Percentiles rank a stretch among this genome's conserved stretches.
Conservation (phyloP, 2,113 vertebrate genomes). For the Takifugu bimaculatus region DNA sequence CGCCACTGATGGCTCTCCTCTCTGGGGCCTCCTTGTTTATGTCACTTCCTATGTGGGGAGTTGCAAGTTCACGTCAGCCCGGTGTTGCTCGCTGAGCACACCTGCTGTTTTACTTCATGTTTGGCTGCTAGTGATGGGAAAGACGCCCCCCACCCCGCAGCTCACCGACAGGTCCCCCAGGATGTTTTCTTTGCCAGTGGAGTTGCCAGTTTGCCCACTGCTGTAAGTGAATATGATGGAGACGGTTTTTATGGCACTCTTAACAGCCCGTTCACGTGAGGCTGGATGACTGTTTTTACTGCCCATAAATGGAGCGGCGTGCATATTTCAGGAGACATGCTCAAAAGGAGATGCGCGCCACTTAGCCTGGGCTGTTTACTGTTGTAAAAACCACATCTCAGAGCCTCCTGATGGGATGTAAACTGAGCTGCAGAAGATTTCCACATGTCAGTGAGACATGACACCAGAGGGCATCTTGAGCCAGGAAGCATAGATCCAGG, state of each 20-base stretch:
- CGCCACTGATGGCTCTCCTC: constrained; percentile 81
- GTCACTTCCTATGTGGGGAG: constrained; percentile 78
- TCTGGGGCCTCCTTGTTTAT: constrained; percentile 80
- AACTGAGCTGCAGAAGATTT: constrained; percentile 60
- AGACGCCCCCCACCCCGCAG: constrained; percentile 11
- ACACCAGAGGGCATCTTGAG: constrained; percentile 63
- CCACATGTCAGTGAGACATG: constrained; percentile 60
- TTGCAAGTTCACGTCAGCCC: constrained; percentile 72
- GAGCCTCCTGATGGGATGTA: constrained; percentile 56
- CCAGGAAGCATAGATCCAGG: constrained; percentile 48
- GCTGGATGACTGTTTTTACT: constrained; percentile 68
- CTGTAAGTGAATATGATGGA: constrained; percentile 67
- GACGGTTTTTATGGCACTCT: constrained; percentile 65
- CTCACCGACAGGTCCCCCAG: constrained; percentile 40
- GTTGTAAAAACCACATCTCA: constrained; percentile 60
- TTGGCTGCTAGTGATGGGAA: constrained; percentile 56
- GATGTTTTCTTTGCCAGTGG: constrained; percentile 64
- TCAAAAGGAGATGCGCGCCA: constrained; percentile 45
- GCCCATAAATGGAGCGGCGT: constrained; percentile 68
- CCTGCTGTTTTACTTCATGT: constrained; percentile 71
- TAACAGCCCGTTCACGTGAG: constrained; percentile 68
- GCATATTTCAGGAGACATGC: constrained; percentile 67
- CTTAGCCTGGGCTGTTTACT: constrained; percentile 54
- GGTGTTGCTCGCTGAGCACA: constrained; percentile 51
- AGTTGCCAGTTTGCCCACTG: constrained; percentile 41